Conservation (phyloP, 2,888 invertebrate species). For the Punctoribates punctum region DNA sequence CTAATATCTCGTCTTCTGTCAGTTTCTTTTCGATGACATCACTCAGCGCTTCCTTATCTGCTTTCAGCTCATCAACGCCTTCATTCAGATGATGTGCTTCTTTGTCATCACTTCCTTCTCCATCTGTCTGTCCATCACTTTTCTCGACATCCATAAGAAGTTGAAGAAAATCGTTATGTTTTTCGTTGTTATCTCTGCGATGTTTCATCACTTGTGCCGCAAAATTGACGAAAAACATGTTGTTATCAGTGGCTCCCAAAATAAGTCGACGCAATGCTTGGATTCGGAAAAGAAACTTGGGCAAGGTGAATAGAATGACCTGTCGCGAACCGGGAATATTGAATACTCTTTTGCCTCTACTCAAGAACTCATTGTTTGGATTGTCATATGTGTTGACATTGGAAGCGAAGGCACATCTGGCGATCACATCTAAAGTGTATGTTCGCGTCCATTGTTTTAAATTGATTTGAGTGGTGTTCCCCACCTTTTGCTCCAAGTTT, state of each 20-base stretch:
- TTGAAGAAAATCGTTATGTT: slow-evolving; percentile 30
- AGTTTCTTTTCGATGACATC: background rate
- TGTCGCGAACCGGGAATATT: background rate
- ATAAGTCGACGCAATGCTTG: background rate
- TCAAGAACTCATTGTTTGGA: slow-evolving; percentile 12
- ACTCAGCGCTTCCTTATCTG: background rate
- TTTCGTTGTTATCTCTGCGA: background rate
- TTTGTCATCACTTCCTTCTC: slow-evolving; percentile 8
- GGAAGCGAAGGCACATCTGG: slow-evolving; percentile 62
- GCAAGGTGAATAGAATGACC: background rate
- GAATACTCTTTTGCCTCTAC: background rate
- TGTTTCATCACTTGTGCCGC: background rate
- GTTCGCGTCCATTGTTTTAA: slow-evolving; percentile 55
- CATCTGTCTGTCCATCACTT: background rate
- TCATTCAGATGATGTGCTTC: slow-evolving; percentile 26
- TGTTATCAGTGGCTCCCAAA: no score
- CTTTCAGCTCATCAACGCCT: background rate
- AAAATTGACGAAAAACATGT: background rate
- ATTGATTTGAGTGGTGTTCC: background rate
- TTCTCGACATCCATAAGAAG: slow-evolving; percentile 34
- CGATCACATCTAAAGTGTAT: slow-evolving; percentile 63
- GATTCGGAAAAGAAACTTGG: background rate
- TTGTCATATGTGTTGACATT: slow-evolving; percentile 56
- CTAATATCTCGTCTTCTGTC: slow-evolving; percentile 8
- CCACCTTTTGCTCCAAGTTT: background rate